Evolutionary conservation across 2,797 vertebrate genomes (phyloP).

Genomic region (Gallinago solitaria): DNA sequence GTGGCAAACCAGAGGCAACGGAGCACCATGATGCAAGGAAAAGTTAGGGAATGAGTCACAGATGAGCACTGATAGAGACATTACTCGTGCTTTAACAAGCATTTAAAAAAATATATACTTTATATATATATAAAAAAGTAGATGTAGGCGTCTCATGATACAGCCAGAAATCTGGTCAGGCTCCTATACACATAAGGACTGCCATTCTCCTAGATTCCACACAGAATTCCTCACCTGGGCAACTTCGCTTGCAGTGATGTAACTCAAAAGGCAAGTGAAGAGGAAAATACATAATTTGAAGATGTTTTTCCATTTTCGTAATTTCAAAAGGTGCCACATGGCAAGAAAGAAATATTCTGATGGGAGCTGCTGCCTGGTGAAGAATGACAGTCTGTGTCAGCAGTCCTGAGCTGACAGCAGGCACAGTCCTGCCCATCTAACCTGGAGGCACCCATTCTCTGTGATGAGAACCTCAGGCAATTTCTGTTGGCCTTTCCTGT

Average conservation of each 20-base stretch:
- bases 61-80: constrained; percentile 9
- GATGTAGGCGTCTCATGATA: not conserved
- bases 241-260: not conserved
- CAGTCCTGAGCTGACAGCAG: not conserved
- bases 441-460: not conserved
- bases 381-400: not conserved
- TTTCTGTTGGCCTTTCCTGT: not conserved
- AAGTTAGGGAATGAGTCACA: not conserved
- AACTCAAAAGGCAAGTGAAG: not conserved
- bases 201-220: not conserved
- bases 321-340: not conserved
- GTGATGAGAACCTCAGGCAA: not conserved
- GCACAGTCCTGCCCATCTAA: not conserved
- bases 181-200: not conserved
- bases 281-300: not conserved
- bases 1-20: constrained; percentile 51
- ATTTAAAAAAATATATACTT: not conserved
- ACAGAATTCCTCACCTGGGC: not conserved
- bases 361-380: not conserved
- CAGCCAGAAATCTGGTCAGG: constrained; percentile 73
- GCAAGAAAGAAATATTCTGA: not conserved
- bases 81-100: constrained; percentile 25
- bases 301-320: not conserved
- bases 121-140: not conserved
- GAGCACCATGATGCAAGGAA: not conserved